phyloP scores from a whole-genome alignment of 1,140 invertebrate genomes.

The Scaptomyza graminum region DNA sequence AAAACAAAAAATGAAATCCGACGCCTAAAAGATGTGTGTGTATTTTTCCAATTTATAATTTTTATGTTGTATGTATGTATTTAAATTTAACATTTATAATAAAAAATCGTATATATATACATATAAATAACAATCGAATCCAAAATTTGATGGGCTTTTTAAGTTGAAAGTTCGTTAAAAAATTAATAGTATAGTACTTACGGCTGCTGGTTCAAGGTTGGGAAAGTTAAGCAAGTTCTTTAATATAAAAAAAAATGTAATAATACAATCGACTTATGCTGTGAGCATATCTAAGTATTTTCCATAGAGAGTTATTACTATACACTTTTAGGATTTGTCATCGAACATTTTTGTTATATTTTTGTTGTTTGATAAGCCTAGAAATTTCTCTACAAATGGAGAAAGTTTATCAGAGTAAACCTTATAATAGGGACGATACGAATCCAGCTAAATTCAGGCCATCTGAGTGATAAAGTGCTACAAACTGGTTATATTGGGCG shows the following conservation, averaged over 20 bases:
- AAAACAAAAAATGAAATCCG: slow-evolving; percentile 2
- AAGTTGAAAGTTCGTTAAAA: background rate
- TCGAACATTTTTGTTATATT: background rate
- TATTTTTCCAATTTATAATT: slow-evolving; percentile 75
- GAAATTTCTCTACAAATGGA: background rate
- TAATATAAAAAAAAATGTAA: background rate
- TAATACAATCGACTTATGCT: background rate
- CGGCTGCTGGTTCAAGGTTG: too few species aligned
- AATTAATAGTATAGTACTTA: too few species aligned
- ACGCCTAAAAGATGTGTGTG: slow-evolving; percentile 53
- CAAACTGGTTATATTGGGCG: slow-evolving; percentile 30
- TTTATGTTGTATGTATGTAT: slow-evolving; percentile 80
- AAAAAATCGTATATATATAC: slow-evolving; percentile 67
- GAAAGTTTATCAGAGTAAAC: background rate
- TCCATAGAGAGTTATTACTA: background rate
- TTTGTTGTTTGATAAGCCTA: background rate
- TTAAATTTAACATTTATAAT: slow-evolving; percentile 80
- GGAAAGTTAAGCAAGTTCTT: too few species aligned
- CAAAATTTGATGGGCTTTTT: background rate
- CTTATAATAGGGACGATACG: too few species aligned
- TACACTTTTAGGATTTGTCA: background rate
- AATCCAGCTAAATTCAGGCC: background rate
- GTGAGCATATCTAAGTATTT: background rate
- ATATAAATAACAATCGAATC: slow-evolving; percentile 55
- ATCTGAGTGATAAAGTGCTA: background rate